Evolutionary conservation across 2,797 vertebrate species (phyloP).

Genomic region (Lepilemur ruficaudatus): DNA sequence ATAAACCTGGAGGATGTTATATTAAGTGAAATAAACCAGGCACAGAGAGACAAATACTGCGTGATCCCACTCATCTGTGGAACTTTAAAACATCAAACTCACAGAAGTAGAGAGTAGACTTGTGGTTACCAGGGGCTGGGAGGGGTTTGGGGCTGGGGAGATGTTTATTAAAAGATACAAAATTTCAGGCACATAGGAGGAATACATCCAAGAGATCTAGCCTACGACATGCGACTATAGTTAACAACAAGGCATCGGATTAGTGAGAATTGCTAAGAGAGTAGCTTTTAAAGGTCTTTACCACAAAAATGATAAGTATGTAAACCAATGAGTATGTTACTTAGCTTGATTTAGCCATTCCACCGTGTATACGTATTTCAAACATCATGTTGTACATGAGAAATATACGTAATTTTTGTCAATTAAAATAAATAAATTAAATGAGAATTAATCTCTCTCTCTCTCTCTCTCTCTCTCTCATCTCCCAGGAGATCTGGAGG

Average conservation of each 20-base stretch:
- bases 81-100: background rate
- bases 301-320: background rate
- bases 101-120: background rate
- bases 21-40: background rate
- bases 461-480: too few species aligned
- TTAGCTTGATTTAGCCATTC: background rate
- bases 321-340: background rate
- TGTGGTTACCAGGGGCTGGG: background rate
- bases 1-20: background rate
- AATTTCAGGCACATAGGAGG: background rate
- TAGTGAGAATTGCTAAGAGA: background rate
- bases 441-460: background rate
- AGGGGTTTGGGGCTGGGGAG: background rate
- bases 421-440: background rate
- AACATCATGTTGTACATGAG: background rate
- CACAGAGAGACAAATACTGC: background rate
- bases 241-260: background rate
- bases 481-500: background rate
- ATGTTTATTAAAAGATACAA: background rate
- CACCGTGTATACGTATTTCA: background rate
- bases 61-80: background rate
- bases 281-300: background rate
- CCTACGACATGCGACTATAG: background rate
- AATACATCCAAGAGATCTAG: background rate
- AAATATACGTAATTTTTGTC: background rate